Percentiles rank a stretch among this genome's conserved stretches.
Conservation (phyloP, 2,797 vertebrate species). For the Bradypodion pumilum region DNA sequence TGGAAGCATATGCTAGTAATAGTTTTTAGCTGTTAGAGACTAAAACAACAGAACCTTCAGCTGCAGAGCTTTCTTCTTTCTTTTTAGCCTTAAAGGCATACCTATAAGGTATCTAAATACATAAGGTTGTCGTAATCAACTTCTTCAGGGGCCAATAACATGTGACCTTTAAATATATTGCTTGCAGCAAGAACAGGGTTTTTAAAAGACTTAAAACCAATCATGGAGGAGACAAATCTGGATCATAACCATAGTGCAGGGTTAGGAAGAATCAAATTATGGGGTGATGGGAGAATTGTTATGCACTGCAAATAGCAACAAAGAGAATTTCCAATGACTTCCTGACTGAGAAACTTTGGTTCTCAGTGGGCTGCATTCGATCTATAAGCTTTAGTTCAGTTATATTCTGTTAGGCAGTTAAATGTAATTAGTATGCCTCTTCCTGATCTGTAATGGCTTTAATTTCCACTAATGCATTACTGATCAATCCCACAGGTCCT, state of each 20-base stretch:
- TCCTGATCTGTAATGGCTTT: not conserved
- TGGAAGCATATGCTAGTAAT: not conserved
- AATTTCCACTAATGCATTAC: slow-evolving; percentile 3
- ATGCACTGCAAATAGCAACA: not conserved
- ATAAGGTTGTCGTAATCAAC: accelerated
- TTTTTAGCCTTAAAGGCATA: not conserved
- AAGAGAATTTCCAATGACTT: not conserved
- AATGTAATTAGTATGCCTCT: slow-evolving; percentile 7
- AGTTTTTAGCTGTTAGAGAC: not conserved
- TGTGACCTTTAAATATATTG: not conserved
- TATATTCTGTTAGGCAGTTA: not conserved
- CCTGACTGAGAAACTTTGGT: not conserved
- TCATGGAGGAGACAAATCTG: not conserved
- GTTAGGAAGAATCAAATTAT: not conserved
- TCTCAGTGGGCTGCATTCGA: not conserved
- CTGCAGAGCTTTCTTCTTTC: not conserved
- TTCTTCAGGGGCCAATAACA: not conserved
- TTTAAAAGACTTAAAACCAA: not conserved
- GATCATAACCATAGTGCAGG: not conserved
- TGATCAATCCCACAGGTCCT: not conserved
- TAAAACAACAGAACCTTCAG: too few relatives aligned
- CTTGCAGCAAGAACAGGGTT: not conserved
- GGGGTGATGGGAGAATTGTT: not conserved
- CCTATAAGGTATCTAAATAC: not conserved
- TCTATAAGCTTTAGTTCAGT: not conserved